phyloP scores from a whole-genome alignment of 2,888 invertebrate genomes.

The Laspeyria flexula region DNA sequence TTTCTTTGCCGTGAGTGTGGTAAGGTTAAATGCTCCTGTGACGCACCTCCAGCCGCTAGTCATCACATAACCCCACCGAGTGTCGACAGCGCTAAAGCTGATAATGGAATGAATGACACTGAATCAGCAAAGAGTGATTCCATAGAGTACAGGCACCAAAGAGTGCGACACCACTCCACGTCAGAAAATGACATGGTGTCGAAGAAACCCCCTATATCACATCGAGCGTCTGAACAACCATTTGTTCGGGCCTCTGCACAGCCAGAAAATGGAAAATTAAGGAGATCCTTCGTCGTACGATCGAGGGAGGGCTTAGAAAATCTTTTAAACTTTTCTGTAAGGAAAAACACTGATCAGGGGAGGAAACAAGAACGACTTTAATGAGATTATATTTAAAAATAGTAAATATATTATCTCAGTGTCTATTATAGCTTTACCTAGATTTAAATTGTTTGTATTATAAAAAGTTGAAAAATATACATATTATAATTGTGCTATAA shows the following conservation, averaged over 20 bases:
- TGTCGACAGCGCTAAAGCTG: constrained; percentile 36
- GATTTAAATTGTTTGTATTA: constrained; percentile 16
- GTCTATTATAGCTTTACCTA: constrained; percentile 39
- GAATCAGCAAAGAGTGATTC: constrained; percentile 48
- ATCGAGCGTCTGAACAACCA: constrained; percentile 66
- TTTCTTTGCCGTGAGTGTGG: constrained; percentile 90
- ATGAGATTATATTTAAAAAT: constrained; percentile 23
- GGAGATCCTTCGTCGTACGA: constrained; percentile 78
- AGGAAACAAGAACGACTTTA: constrained; percentile 64
- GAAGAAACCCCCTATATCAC: constrained; percentile 49
- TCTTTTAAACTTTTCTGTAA: constrained; percentile 69
- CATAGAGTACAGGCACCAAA: constrained; percentile 67
- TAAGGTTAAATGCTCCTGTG: constrained; percentile 89
- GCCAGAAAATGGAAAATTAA: constrained; percentile 70
- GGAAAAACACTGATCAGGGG: constrained; percentile 64
- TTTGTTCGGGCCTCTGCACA: constrained; percentile 62
- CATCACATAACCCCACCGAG: constrained; percentile 40
- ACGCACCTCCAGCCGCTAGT: constrained; percentile 50
- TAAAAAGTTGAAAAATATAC: constrained; percentile 3
- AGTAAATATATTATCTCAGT: constrained; percentile 17
- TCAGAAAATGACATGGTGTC: constrained; percentile 48
- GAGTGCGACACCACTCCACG: constrained; percentile 60
- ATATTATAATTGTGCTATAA: constrained; percentile 15
- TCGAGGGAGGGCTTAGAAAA: constrained; percentile 80
- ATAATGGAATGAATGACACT: constrained; percentile 34